These are phyloP conservation scores for Drosophila pseudotalamancana DNA, from an alignment of 2,888 invertebrate species.

Conservation along the genomic window DNA sequence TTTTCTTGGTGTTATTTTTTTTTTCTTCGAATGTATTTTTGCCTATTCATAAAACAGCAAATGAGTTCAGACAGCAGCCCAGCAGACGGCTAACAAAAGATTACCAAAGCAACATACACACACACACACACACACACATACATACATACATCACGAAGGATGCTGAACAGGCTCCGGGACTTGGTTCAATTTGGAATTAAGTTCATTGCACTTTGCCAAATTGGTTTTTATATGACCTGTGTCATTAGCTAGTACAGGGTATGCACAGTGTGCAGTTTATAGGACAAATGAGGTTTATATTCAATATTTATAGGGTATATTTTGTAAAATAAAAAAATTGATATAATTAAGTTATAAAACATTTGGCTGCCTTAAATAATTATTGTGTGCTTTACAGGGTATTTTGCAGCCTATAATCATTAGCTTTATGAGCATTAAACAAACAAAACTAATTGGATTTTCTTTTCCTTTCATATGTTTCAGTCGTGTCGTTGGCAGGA, in stretches of 20 bases:
- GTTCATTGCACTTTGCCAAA: constrained; percentile 73
- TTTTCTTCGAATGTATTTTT: constrained; percentile 61
- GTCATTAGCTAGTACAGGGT: background rate
- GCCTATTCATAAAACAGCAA: constrained; percentile 78
- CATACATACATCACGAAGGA: constrained; percentile 34
- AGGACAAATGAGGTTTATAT: too few species aligned
- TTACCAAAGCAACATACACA: constrained; percentile 35
- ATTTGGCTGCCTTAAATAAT: too few species aligned
- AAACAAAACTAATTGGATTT: constrained; percentile 65
- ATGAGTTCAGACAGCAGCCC: constrained; percentile 64
- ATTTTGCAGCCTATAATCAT: too few species aligned
- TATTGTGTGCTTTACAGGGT: too few species aligned
- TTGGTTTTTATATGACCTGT: constrained; percentile 62
- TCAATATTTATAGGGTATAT: too few species aligned
- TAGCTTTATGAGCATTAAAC: too few species aligned
- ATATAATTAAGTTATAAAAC: too few species aligned
- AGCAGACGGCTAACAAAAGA: constrained; percentile 55
- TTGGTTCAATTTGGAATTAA: constrained; percentile 31
- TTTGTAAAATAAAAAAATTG: too few species aligned
- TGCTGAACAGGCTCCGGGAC: constrained; percentile 39
- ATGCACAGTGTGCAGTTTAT: too few species aligned
- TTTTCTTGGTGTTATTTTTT: constrained; percentile 29
- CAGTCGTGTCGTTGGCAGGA: constrained; percentile 63
- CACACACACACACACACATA: background rate
- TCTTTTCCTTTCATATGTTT: constrained; percentile 4